phyloP scores from a whole-genome alignment of 2,797 vertebrate genomes.

The Falco rusticolus region DNA sequence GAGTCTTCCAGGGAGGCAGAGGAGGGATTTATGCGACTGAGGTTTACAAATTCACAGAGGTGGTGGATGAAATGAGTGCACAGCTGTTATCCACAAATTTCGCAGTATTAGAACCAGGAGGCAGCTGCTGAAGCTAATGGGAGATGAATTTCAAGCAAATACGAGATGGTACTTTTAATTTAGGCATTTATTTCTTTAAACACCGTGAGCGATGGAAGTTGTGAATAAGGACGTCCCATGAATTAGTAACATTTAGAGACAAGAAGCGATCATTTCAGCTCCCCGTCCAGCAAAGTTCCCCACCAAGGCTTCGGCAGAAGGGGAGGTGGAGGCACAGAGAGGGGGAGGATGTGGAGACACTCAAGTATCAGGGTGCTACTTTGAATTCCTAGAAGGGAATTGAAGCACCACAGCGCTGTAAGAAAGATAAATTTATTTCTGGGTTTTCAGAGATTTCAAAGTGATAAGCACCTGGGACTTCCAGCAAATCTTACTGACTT shows the following conservation, averaged over 20 bases:
- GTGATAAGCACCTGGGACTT: neutral
- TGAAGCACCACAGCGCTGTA: neutral
- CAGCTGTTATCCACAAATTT: neutral
- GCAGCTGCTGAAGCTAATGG: neutral
- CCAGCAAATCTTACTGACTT: neutral
- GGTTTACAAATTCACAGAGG: neutral
- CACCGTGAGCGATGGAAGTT: rapidly evolving
- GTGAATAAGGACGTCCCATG: rapidly evolving
- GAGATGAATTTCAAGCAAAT: neutral
- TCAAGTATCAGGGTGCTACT: neutral
- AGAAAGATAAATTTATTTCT: neutral
- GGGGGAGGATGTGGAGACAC: no score
- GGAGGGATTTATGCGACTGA: neutral
- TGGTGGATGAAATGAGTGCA: neutral
- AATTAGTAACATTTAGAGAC: rapidly evolving
- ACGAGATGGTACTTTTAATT: neutral
- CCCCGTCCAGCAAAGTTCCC: rapidly evolving
- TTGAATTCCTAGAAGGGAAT: neutral
- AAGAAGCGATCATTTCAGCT: neutral
- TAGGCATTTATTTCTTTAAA: neutral
- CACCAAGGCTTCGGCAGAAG: neutral
- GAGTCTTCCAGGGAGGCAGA: neutral
- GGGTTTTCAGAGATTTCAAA: neutral
- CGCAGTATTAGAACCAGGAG: neutral
- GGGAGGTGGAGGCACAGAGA: no score